Base-by-base conservation (phyloP, 2,888 invertebrate genomes). In the Temnothorax unifasciatus region DNA sequence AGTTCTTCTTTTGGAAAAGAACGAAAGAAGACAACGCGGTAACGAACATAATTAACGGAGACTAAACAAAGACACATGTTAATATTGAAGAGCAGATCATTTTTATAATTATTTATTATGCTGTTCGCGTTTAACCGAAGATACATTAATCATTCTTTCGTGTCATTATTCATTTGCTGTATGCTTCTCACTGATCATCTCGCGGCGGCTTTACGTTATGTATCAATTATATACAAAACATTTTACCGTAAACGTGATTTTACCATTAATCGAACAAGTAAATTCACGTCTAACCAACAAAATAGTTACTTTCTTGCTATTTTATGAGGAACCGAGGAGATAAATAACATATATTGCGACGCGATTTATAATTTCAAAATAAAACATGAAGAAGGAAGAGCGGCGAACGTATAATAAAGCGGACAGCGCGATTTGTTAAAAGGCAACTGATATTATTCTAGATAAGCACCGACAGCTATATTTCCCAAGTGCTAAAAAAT, bases 341-440 rank as follows among this genome's bases (percentile, higher is more conserved):
- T 63, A 76, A 64, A 54, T 41, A 38, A 5, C 25, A 25, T 13
- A 81, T 9, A 8, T 63, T 41, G 34, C 64, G 18, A 73, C 38
- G 15, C 18, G n/a, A 75, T 75, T 75, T 75, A 63, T n/a, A 75
- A 61, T 50, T 47, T 61, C 38, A 50, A 47, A 75, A 50, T 63
- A 6, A 25, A 64, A n/a, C 8, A 11, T 52, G 44, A 64, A 63
- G 38, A 29, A 54, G 13, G 18, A 41, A 57, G 3, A 47, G 1
- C 15, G 18, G 34, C 8, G 2, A 50, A 66, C 25, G 8, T 38
- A 41, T 44, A 74, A 73, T 59, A 84, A 61, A 74, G 61, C 59
- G 54, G 47, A 66, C 47, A 57, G 29, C 4, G 21, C 21, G 13
- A 71, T 84, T 82, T 84, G 71, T 84, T 82, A 44, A 68, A 29